These are phyloP conservation scores for Bombus balteatus DNA, from an alignment of 1,140 invertebrate species.

Conservation along the genomic window DNA sequence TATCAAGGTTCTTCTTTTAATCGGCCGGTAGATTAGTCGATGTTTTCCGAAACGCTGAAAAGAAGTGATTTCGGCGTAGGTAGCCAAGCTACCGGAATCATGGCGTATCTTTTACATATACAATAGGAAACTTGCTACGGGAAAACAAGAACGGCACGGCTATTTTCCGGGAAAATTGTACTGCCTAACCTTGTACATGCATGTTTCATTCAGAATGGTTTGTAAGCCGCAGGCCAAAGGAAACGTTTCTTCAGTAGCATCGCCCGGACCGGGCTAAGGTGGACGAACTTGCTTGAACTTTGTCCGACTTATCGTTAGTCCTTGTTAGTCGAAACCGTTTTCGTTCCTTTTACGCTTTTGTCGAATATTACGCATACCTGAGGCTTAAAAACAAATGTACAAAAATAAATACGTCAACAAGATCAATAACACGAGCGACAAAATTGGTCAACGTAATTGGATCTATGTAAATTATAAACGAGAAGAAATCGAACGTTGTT, in stretches of 20 bases:
- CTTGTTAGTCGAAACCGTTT: conserved; percentile 14
- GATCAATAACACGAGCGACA: too few species aligned
- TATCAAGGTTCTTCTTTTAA: background rate
- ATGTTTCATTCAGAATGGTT: conserved; percentile 74
- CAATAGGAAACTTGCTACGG: conserved; percentile 27
- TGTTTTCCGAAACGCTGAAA: too few species aligned
- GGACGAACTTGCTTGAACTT: conserved; percentile 69
- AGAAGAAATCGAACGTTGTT: too few species aligned
- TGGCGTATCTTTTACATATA: conserved; percentile 45
- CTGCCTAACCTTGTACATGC: conserved; percentile 75
- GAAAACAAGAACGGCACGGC: conserved; percentile 39
- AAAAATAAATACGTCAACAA: too few species aligned
- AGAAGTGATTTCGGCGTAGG: background rate
- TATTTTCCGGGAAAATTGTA: conserved; percentile 74
- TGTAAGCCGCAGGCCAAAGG: conserved; percentile 65
- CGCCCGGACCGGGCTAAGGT: conserved; percentile 46
- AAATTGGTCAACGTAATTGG: too few species aligned
- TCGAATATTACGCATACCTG: background rate
- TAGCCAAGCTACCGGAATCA: background rate
- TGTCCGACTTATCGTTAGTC: conserved; percentile 52
- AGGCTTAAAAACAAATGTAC: too few species aligned
- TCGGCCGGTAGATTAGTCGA: background rate
- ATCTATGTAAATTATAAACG: too few species aligned
- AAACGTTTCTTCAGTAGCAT: conserved; percentile 46
- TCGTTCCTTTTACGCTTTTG: background rate